These are phyloP conservation scores for Parnassius orleans DNA, from an alignment of 2,888 invertebrate genomes.

Conservation along the genomic window DNA sequence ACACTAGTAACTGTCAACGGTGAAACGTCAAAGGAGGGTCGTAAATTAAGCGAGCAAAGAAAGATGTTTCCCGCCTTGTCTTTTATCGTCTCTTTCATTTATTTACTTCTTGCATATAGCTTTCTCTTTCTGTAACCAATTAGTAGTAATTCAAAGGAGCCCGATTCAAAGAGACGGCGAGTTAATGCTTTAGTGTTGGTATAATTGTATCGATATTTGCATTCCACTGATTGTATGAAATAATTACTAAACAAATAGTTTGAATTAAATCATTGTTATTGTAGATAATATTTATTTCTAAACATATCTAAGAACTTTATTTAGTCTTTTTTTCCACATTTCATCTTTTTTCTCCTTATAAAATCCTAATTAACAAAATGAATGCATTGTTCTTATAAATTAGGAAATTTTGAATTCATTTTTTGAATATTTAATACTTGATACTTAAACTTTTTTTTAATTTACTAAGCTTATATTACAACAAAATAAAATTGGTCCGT, in stretches of 20 bases:
- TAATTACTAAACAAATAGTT: neutral
- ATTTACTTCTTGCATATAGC: slow-evolving; percentile 8
- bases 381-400: no score
- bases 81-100: slow-evolving; percentile 42
- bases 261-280: no score
- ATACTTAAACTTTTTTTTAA: no score
- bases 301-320: no score
- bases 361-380: no score
- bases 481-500: no score
- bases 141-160: slow-evolving; percentile 40
- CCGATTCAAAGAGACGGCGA: slow-evolving; percentile 37
- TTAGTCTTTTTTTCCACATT: no score
- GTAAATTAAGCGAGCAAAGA: slow-evolving; percentile 53
- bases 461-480: no score
- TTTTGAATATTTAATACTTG: no score
- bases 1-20: slow-evolving; percentile 59
- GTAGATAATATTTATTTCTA: no score
- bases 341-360: no score
- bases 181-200: slow-evolving; percentile 34
- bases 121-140: slow-evolving; percentile 38
- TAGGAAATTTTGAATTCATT: no score
- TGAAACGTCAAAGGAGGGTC: slow-evolving; percentile 41
- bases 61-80: slow-evolving; percentile 69
- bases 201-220: slow-evolving; percentile 21
- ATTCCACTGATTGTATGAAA: slow-evolving; percentile 6